These are phyloP conservation scores for Acheta domesticus DNA, from an alignment of 2,888 invertebrate genomes.

Conservation along the genomic window DNA sequence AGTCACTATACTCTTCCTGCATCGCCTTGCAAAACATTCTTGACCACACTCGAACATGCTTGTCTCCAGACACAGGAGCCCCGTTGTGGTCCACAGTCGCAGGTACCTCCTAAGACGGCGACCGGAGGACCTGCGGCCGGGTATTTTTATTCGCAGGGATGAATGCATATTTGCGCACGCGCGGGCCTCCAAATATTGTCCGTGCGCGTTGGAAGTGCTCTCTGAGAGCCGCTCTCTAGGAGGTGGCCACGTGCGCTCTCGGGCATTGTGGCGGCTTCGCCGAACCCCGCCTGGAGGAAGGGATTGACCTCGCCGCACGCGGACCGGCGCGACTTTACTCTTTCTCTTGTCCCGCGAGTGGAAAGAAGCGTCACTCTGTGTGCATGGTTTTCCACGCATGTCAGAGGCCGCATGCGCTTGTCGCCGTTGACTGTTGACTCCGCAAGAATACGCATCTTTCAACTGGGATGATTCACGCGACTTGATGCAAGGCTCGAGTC, in stretches of 20 bases:
- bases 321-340: too few species aligned
- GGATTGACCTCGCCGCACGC: too few species aligned
- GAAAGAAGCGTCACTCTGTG: too few species aligned
- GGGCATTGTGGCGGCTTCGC: background rate
- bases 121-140: background rate
- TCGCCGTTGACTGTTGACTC: too few species aligned
- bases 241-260: background rate
- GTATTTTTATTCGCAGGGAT: background rate
- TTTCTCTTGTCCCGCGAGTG: too few species aligned
- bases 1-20: background rate
- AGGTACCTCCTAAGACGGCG: background rate
- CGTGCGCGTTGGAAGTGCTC: background rate
- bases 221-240: background rate
- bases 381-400: too few species aligned
- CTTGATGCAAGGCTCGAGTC: too few species aligned
- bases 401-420: too few species aligned
- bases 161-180: background rate
- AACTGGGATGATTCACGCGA: too few species aligned
- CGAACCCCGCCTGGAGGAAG: too few species aligned
- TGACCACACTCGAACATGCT: conserved; percentile 18
- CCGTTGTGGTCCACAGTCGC: background rate
- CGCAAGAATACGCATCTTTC: too few species aligned
- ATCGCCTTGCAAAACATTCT: background rate
- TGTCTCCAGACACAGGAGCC: background rate
- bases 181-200: background rate